Evolutionary conservation across 1,140 invertebrate genomes (phyloP).

Genomic region (Paramacrobiotus metropolitanus): DNA sequence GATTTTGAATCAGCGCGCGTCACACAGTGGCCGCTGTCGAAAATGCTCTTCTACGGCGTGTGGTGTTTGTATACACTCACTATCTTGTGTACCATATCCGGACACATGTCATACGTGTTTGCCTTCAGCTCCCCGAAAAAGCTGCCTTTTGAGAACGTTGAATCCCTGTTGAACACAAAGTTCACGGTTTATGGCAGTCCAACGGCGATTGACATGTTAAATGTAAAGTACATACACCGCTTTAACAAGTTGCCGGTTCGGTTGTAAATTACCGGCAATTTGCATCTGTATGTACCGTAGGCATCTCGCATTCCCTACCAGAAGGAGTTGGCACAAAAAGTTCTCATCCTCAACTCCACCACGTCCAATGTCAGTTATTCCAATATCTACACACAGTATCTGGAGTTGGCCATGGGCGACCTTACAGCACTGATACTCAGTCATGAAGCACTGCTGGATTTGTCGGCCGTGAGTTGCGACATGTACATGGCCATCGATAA

Average conservation of each 20-base stretch:
- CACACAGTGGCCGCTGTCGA: not conserved
- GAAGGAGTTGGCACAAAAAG: no score
- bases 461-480: not conserved
- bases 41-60: not conserved
- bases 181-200: not conserved
- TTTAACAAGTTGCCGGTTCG: no score
- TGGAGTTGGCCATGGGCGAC: no score
- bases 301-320: no score
- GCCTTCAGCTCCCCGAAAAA: not conserved
- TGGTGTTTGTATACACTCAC: not conserved
- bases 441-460: not conserved
- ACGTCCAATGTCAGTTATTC: no score
- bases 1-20: not conserved
- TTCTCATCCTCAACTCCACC: no score
- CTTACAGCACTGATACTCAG: no score
- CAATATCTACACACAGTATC: no score
- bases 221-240: no score
- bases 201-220: not conserved
- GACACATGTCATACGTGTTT: not conserved
- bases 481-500: not conserved
- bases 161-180: not conserved
- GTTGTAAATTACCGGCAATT: no score
- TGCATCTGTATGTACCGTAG: no score
- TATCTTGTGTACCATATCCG: not conserved
- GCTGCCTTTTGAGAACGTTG: not conserved